phyloP scores from a whole-genome alignment of 2,888 invertebrate genomes.

The Diadegma fenestrale region DNA sequence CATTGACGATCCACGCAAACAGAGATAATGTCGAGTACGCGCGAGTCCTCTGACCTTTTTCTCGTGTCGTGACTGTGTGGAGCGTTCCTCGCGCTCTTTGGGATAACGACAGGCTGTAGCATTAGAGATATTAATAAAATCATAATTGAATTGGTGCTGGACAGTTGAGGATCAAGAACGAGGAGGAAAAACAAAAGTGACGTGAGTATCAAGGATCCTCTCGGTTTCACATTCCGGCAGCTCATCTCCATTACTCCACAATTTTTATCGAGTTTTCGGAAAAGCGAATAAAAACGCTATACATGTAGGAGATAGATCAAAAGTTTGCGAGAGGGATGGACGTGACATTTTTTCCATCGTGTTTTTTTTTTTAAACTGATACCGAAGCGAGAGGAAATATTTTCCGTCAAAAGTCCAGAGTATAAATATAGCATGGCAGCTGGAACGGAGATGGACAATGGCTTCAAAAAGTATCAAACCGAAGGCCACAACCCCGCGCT shows the following conservation, averaged over 20 bases:
- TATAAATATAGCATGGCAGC: constrained; percentile 17
- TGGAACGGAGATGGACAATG: constrained; percentile 43
- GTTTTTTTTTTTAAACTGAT: constrained; percentile 33
- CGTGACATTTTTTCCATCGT: constrained; percentile 60
- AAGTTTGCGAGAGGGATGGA: constrained; percentile 39
- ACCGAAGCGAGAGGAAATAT: constrained; percentile 58
- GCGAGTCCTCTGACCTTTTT: too few relatives aligned
- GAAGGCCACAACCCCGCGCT: constrained; percentile 5
- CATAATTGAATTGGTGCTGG: not conserved
- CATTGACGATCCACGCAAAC: too few relatives aligned
- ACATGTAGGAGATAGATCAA: constrained; percentile 10
- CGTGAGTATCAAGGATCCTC: not conserved
- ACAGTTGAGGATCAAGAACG: not conserved
- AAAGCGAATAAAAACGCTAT: constrained; percentile 16
- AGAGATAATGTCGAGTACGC: too few relatives aligned
- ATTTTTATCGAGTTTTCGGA: constrained; percentile 64
- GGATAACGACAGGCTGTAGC: too few relatives aligned
- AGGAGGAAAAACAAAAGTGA: constrained; percentile 37
- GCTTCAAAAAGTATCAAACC: constrained; percentile 55
- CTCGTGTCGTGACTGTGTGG: too few relatives aligned
- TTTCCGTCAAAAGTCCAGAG: constrained; percentile 56
- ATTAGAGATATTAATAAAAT: not conserved
- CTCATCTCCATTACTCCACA: constrained; percentile 52
- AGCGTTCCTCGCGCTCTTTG: too few relatives aligned
- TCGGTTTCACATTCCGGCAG: constrained; percentile 12